A percentile compares a stretch with the other conserved stretches of the same genome.
Conservation (phyloP, 2,113 vertebrate species). For the Hirundichthys speculiger region DNA sequence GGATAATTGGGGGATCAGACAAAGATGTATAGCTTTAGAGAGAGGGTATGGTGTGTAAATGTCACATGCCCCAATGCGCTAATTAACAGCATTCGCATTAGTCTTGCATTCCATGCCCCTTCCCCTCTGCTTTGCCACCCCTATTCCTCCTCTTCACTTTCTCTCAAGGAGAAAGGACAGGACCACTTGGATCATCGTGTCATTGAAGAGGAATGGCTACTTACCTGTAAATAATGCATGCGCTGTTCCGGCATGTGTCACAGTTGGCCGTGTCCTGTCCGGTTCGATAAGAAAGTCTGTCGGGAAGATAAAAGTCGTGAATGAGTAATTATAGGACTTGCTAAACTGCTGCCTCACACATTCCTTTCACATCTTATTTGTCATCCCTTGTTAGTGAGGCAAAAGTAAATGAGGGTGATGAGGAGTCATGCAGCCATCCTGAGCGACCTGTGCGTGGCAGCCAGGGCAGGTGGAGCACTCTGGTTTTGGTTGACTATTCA, state of each 20-base stretch:
- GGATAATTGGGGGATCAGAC: background rate
- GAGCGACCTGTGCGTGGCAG: conserved; percentile 43
- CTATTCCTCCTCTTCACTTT: conserved; percentile 11
- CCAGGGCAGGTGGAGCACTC: conserved; percentile 17
- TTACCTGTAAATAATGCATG: conserved; percentile 99
- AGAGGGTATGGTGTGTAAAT: conserved; percentile 32
- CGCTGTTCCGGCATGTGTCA: conserved; percentile 99
- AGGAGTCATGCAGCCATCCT: conserved; percentile 43
- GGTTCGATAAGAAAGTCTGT: conserved; percentile 97
- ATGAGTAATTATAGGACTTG: conserved; percentile 73
- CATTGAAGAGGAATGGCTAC: conserved; percentile 64
- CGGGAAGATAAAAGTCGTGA: conserved; percentile 76
- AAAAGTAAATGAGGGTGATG: conserved; percentile 47
- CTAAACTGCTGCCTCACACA: conserved; percentile 53
- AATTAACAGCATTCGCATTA: conserved; percentile 51
- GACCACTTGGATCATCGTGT: conserved; percentile 44
- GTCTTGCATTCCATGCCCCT: conserved; percentile 3
- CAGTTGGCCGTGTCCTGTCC: conserved; percentile 99
- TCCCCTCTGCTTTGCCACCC: background rate
- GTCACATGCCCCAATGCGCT: conserved; percentile 30
- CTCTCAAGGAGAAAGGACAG: conserved; percentile 43
- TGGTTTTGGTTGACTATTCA: conserved; percentile 29
- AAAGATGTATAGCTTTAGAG: conserved; percentile 22
- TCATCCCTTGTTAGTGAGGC: conserved; percentile 52
- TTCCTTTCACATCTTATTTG: conserved; percentile 58